phyloP scores from a whole-genome alignment of 1,140 invertebrate species.

The Aphidius ervi region DNA sequence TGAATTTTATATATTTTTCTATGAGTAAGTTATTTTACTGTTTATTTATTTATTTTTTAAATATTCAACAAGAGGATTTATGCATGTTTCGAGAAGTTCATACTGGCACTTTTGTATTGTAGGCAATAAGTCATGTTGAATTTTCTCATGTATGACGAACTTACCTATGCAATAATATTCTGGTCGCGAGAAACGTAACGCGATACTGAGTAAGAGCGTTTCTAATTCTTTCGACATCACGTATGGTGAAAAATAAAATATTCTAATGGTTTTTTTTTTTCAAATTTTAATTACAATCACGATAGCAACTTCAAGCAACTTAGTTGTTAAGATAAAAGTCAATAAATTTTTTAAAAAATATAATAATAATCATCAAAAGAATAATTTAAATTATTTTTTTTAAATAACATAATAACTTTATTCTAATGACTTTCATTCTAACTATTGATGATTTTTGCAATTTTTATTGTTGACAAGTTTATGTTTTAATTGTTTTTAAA shows the following conservation, averaged over 20 bases:
- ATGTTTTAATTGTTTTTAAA: too few species aligned
- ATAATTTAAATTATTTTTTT: too few species aligned
- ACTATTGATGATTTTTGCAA: too few species aligned
- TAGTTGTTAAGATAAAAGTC: too few species aligned
- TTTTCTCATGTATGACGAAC: constrained; percentile 9
- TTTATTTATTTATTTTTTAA: constrained; percentile 9
- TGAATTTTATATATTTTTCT: not conserved
- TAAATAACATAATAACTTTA: too few species aligned
- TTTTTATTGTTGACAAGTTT: too few species aligned
- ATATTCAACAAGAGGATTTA: constrained; percentile 13
- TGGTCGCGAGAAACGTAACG: constrained; percentile 11
- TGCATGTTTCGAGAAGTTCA: constrained; percentile 12
- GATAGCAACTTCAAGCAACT: too few species aligned
- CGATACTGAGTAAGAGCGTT: constrained; percentile 12
- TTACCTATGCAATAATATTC: not conserved
- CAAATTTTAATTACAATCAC: too few species aligned
- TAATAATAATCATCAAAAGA: too few species aligned
- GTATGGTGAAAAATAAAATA: too few species aligned
- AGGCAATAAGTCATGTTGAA: constrained; percentile 18
- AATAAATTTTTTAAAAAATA: too few species aligned
- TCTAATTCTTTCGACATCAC: constrained; percentile 14
- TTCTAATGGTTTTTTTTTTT: not conserved
- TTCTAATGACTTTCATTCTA: too few species aligned
- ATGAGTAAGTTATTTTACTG: not conserved
- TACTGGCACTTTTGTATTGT: constrained; percentile 9